Evolutionary conservation across 2,888 invertebrate genomes (phyloP).

Genomic region (Leucophora obtusa): DNA sequence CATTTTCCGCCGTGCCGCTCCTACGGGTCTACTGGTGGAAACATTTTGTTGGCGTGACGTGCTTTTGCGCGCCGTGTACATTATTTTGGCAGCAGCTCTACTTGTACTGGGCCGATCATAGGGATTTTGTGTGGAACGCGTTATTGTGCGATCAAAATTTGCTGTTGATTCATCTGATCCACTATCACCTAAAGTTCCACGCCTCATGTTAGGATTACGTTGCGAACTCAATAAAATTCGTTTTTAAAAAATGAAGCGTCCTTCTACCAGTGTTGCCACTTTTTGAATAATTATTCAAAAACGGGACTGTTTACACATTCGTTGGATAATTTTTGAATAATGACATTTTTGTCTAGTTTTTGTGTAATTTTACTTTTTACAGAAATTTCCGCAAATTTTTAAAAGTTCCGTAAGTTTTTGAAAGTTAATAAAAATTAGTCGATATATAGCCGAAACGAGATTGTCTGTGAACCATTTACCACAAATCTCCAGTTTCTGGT

Average conservation of each 20-base stretch:
- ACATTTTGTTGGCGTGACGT: not conserved
- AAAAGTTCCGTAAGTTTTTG: too few relatives aligned
- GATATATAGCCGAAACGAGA: too few relatives aligned
- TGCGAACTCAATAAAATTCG: not conserved
- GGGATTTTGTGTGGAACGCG: not conserved
- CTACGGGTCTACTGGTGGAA: not conserved
- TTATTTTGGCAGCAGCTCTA: not conserved
- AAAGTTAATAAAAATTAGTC: too few relatives aligned
- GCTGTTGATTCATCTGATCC: not conserved
- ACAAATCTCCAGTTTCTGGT: too few relatives aligned
- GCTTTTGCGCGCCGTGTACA: not conserved
- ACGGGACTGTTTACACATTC: too few relatives aligned
- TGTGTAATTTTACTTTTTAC: too few relatives aligned
- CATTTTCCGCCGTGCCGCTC: constrained; percentile 26
- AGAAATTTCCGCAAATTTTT: too few relatives aligned
- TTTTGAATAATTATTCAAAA: too few relatives aligned
- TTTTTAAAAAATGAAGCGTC: constrained; percentile 11
- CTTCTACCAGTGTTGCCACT: too few relatives aligned
- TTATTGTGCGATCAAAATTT: not conserved
- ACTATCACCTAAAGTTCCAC: constrained; percentile 18
- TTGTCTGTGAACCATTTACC: too few relatives aligned
- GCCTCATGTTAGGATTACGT: not conserved
- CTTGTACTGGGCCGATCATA: not conserved
- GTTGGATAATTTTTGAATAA: too few relatives aligned
- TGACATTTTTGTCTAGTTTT: too few relatives aligned